These are phyloP conservation scores for Amblyjoppa proteus DNA, from an alignment of 2,888 invertebrate species.

Conservation along the genomic window DNA sequence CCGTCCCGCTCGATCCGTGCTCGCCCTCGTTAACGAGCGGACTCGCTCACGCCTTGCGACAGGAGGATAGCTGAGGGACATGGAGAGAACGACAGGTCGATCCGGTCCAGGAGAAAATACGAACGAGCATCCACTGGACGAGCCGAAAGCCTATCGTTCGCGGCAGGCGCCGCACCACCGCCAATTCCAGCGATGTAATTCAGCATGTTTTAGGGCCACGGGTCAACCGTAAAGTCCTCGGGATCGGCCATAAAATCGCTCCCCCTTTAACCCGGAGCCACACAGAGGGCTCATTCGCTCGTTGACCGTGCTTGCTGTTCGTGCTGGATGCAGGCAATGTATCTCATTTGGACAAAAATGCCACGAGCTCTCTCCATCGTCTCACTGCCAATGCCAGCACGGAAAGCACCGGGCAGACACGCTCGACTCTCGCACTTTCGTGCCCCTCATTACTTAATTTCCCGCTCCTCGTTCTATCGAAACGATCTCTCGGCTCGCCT, in stretches of 20 bases:
- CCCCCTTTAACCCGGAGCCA: conserved; percentile 47
- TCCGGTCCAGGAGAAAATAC: conserved; percentile 35
- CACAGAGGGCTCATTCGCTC: conserved; percentile 41
- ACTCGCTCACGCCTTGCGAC: conserved; percentile 47
- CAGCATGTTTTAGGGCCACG: conserved; percentile 79
- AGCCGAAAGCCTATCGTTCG: conserved; percentile 37
- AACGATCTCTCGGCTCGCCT: conserved; percentile 33
- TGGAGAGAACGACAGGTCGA: conserved; percentile 13
- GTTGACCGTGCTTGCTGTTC: conserved; percentile 26
- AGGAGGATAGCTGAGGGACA: conserved; percentile 9
- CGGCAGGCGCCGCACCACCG: conserved; percentile 26
- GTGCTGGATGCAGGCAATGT: conserved; percentile 68
- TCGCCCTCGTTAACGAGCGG: conserved; percentile 41
- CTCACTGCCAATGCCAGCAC: conserved; percentile 8
- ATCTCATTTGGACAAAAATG: conserved; percentile 62
- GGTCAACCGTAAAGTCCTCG: conserved; percentile 78
- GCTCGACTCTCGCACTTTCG: background rate
- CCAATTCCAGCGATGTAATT: conserved; percentile 77
- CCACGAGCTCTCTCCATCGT: conserved; percentile 33
- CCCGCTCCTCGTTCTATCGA: conserved; percentile 62
- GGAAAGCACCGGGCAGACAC: background rate
- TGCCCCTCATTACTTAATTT: conserved; percentile 53
- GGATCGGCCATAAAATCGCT: conserved; percentile 72
- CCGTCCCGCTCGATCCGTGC: conserved; percentile 4
- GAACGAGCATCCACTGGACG: conserved; percentile 14